Evolutionary conservation across 92 coral and sea anemone species (phyloP).

Genomic region (Siderastrea radians): DNA sequence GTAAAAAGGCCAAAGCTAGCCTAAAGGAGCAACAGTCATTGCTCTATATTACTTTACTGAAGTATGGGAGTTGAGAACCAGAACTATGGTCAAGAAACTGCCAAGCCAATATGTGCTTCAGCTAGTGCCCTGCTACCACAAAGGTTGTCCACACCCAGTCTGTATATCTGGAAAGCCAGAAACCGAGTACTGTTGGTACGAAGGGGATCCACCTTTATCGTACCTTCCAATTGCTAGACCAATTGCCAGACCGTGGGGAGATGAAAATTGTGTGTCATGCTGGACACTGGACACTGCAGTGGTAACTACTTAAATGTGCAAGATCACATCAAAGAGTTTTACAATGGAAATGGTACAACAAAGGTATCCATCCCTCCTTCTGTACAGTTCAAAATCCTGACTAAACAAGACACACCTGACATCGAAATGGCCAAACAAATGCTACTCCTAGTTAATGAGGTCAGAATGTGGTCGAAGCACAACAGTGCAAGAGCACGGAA

Average conservation of each 20-base stretch:
- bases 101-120: constrained; percentile 66
- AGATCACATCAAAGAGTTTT: constrained; percentile 16
- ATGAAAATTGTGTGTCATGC: constrained; percentile 43
- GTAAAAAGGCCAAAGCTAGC: constrained; percentile 40
- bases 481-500: constrained; percentile 15
- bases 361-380: constrained; percentile 21
- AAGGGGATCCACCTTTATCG: constrained; percentile 70
- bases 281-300: constrained; percentile 48
- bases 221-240: constrained; percentile 68
- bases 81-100: constrained; percentile 67
- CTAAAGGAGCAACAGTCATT: constrained; percentile 53
- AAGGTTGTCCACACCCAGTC: constrained; percentile 62
- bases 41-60: constrained; percentile 52
- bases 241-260: constrained; percentile 65
- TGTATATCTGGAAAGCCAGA: constrained; percentile 64
- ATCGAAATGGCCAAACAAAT: constrained; percentile 34
- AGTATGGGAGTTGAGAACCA: constrained; percentile 57
- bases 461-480: constrained; percentile 35
- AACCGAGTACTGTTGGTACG: constrained; percentile 53
- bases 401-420: constrained; percentile 14
- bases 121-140: constrained; percentile 57
- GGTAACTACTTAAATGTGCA: constrained; percentile 49
- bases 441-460: constrained; percentile 4
- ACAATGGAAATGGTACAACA: constrained; percentile 22
- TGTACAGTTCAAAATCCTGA: constrained; percentile 27